Evolutionary conservation across 2,797 vertebrate genomes (phyloP).

Genomic region (Tenualosa thibaudeaui): DNA sequence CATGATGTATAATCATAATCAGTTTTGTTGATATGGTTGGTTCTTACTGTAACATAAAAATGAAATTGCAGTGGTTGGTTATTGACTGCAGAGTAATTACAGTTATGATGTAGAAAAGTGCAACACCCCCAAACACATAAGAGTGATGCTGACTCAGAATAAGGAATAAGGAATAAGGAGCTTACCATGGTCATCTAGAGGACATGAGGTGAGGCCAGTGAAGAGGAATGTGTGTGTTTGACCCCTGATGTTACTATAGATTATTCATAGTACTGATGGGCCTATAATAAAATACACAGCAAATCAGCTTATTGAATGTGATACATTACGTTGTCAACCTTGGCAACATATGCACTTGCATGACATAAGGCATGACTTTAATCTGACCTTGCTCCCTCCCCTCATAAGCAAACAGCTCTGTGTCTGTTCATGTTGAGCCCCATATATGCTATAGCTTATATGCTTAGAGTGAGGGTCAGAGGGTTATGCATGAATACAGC

Average conservation of each 20-base stretch:
- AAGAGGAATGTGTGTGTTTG: background rate
- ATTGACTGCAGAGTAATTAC: background rate
- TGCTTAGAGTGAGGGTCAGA: background rate
- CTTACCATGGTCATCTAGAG: background rate
- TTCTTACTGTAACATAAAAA: background rate
- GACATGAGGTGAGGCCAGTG: background rate
- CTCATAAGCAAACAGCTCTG: background rate
- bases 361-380: background rate
- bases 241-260: background rate
- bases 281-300: background rate
- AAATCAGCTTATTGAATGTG: background rate
- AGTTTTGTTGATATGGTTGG: background rate
- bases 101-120: background rate
- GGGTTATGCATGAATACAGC: background rate
- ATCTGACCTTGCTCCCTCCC: background rate
- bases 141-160: background rate
- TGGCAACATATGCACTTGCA: background rate
- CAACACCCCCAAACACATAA: background rate
- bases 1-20: background rate
- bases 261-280: background rate
- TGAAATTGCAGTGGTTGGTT: background rate
- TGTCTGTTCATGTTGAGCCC: background rate
- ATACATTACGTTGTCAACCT: background rate
- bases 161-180: background rate
- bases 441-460: background rate